phyloP scores from a whole-genome alignment of 2,888 invertebrate genomes.

The Dicycla oo region DNA sequence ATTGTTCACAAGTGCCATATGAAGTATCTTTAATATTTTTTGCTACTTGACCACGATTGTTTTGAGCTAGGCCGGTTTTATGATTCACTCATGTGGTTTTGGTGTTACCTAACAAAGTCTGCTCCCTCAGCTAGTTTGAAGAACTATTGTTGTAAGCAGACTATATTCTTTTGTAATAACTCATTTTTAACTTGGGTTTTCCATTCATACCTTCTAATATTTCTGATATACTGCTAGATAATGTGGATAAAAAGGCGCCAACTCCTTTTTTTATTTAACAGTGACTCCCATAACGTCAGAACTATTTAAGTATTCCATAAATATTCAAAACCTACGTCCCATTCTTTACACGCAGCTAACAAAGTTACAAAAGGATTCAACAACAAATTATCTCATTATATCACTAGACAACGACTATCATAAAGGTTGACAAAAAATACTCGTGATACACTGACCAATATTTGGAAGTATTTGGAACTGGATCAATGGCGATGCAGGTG shows the following conservation, averaged over 20 bases:
- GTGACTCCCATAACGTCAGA: slow-evolving; percentile 30
- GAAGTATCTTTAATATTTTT: slow-evolving; percentile 36
- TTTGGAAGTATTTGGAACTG: slow-evolving; percentile 76
- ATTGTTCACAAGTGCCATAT: slow-evolving; percentile 44
- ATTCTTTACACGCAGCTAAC: slow-evolving; percentile 60
- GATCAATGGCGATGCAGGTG: slow-evolving; percentile 86
- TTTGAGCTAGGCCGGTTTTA: slow-evolving; percentile 16
- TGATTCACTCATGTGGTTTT: slow-evolving; percentile 29
- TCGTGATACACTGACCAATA: slow-evolving; percentile 77
- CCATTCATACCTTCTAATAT: slow-evolving; percentile 3
- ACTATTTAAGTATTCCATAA: slow-evolving; percentile 45
- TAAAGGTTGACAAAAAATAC: slow-evolving; percentile 69
- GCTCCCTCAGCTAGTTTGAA: slow-evolving; percentile 1
- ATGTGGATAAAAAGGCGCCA: slow-evolving; percentile 43
- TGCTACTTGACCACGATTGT: slow-evolving; percentile 45
- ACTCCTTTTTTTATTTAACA: slow-evolving; percentile 37
- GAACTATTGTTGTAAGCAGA: slow-evolving; percentile 13
- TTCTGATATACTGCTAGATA: slow-evolving; percentile 8
- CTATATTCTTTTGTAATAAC: slow-evolving; percentile 16
- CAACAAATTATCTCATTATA: slow-evolving; percentile 84
- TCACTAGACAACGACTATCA: slow-evolving; percentile 71
- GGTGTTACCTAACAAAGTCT: slow-evolving; percentile 19
- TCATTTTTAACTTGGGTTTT: not conserved
- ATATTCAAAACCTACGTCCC: slow-evolving; percentile 53
- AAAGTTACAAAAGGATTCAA: slow-evolving; percentile 72